Evolutionary conservation across 2,797 vertebrate species (phyloP), one percentile per base, ranked within the genome.

Genomic region (Parambassis ranga): DNA sequence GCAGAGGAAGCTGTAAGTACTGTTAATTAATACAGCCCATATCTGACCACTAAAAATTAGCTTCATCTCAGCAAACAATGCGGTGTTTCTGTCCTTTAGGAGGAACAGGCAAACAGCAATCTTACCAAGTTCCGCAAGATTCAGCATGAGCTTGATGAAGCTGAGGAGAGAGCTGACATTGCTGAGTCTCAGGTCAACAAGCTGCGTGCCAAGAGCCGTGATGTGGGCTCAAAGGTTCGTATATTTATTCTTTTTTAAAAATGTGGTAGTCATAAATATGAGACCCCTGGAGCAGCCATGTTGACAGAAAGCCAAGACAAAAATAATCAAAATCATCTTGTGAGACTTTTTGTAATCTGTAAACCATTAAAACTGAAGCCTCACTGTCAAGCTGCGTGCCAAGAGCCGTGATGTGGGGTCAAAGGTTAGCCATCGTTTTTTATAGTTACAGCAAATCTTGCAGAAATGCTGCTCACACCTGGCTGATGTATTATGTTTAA

Each of bases 121-220:
- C 85, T 94, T 5, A 84, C 89, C 65, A 95, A 94, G 83, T 94
- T 93, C 89, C 91, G 94, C 10, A 95, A 95, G 82, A 79, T 92
- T 4, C 94, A 95, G 70, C 94, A 95, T 0, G 94, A 95, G 77
- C 87, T 95, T 65, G 94, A 95, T 10, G 94, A 95, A 65, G 93
- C 94, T 0, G 93, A 95, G 71, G 94, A 95, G 50, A 82, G 94
- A 23, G 94, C 94, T 0, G 94, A 95, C 79, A 94, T 93, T 0
- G 94, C 94, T 0, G 94, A 95, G 81, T 94, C 93, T 28, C 94
- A 94, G 67, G 94, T 94, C 87, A 94, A 95, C 88, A 95, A 95
- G 79, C 71, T 95, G 8, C 88, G 94, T 46, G 94, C 90, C 77
- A 94, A 94, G 84, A 94, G 85, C 46, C 91, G 94, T 0, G 93